Base-by-base conservation (phyloP, 2,113 vertebrate species). In the Centropus bengalensis region DNA sequence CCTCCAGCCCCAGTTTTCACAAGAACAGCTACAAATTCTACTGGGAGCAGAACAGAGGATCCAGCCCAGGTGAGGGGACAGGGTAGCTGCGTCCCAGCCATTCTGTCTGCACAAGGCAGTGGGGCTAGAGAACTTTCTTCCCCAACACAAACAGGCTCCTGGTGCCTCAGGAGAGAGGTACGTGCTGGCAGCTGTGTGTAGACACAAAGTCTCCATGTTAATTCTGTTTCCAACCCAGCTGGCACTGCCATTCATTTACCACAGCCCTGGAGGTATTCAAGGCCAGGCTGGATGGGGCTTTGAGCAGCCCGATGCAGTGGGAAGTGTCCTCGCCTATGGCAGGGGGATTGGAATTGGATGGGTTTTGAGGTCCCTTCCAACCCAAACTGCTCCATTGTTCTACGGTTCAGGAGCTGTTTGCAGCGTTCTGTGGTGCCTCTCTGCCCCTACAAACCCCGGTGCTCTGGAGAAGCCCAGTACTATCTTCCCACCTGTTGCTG, bases 181-280 rank as follows among this genome's bases (percentile, higher is more conserved):
- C 21, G 68, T 58, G 60, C 36, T 52, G 56, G 40, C 58, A 26
- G 54, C 11, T n/a, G 8, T 13, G 52, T 90, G 52, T 54, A 33
- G 74, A 80, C 18, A 49, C 2, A 2, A 42, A n/a, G 13, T 23
- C 19, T 51, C 10, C 63, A 26, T 0, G 1, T 24, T 56, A 77
- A 16, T 21, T 56, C 8, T 10, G 27, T n/a, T 77, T 44, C 64
- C 56, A 47, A 14, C 22, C 3, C 6, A 14, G 11, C 0, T 0
- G 32, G 42, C 49, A 13, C 32, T n/a, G 12, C 27, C 52, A 49
- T 6, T 42, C 60, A 45, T 45, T 16, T 45, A 22, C 47, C 47
- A 21, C 47, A 49, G 22, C 47, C 47, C 47, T 49, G 47, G 47
- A 49, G 47, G 47, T 49, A 21, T 22, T 49, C 20, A 9, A 49